A percentile compares a stretch with the other conserved stretches of the same genome.
phyloP scores from a whole-genome alignment of 1,140 invertebrate species.

The Eulimnadia texana region DNA sequence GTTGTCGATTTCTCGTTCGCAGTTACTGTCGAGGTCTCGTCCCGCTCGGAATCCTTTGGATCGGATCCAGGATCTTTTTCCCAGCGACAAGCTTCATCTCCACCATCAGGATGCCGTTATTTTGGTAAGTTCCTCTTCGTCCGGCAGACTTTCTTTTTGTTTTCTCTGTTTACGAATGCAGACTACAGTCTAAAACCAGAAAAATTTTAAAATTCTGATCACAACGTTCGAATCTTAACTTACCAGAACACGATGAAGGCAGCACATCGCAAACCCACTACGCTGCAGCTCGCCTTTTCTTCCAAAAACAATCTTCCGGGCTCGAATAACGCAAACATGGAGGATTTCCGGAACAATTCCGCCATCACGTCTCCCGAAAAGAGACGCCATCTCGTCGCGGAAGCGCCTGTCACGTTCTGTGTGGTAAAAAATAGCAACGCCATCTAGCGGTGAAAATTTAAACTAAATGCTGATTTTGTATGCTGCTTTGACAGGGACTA shows the following conservation, averaged over 20 bases:
- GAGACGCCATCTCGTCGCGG: conserved; percentile 53
- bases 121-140: conserved; percentile 29
- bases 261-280: conserved; percentile 45
- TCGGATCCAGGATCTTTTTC: conserved; percentile 69
- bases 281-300: conserved; percentile 30
- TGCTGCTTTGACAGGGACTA: conserved; percentile 36
- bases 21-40: conserved; percentile 23
- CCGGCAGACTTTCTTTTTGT: background rate
- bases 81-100: conserved; percentile 60
- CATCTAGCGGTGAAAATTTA: background rate
- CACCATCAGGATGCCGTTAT: conserved; percentile 55
- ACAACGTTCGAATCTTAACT: no score
- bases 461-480: background rate
- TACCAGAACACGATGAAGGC: conserved; percentile 66
- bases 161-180: no score
- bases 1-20: no score
- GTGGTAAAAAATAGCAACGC: conserved; percentile 31
- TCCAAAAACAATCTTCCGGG: conserved; percentile 22
- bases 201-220: no score
- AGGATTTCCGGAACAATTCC: conserved; percentile 14
- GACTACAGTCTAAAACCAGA: no score
- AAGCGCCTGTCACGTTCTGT: conserved; percentile 53
- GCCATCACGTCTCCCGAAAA: background rate
- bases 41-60: conserved; percentile 57
- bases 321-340: background rate